Evolutionary conservation across 2,113 vertebrate genomes (phyloP), one percentile per base, ranked within the genome.

Genomic region (Leiothrix lutea): DNA sequence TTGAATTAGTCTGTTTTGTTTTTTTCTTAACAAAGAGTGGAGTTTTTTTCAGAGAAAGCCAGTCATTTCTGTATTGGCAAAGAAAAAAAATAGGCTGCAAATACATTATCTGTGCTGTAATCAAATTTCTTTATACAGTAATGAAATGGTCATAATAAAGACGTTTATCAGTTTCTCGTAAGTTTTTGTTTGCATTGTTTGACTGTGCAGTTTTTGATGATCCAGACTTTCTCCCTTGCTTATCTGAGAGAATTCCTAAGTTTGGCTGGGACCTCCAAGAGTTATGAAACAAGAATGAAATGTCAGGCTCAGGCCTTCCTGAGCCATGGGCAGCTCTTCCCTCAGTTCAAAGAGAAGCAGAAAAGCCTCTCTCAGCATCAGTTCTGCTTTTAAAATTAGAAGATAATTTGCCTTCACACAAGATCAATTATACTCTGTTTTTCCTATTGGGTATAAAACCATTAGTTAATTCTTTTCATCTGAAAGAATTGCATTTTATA

Each of bases 171-270:
- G 15, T 58, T 86, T 78, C 57, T 89, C 3, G 0, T 60, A 8
- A 79, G 45, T 13, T 95, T 93, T 85, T 94, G 70, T 95, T 86
- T 90, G 71, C 60, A 29, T 83, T 66, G 20, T 92, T 82, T 78
- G 35, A 11, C 44, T 47, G 26, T 28, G 58, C 14, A n/a, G 56
- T 36, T 80, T 92, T 53, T 51, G 51, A 70, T 80, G 86, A 58
- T 33, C 36, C 3, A 23, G 67, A 83, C 75, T 90, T 88, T 95
- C 58, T 88, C 75, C 75, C 44, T 24, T 44, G 6, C 48, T 92
- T 93, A 47, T 94, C 82, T 77, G 80, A 58, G 75, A 86, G 79
- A 83, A 86, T 95, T 94, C 88, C 72, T 74, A 8, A 44, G 72
- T 80, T 90, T 94, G 71, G 45, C 71, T 80, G 82, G 31, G 81